Evolutionary conservation across 2,797 vertebrate species (phyloP).

Genomic region (Gambelia wislizenii): DNA sequence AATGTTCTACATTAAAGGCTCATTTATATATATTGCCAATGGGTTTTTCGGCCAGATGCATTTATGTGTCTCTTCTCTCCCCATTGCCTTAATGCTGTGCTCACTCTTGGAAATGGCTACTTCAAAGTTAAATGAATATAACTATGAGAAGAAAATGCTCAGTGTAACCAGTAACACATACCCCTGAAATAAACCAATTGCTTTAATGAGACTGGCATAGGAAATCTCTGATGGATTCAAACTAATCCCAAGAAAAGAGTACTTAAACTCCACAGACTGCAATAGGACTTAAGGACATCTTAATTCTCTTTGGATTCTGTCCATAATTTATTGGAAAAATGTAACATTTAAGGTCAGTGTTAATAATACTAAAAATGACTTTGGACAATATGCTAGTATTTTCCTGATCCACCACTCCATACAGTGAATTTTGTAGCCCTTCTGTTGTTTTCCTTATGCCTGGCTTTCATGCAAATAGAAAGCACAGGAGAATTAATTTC

Average conservation of each 20-base stretch:
- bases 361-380: constrained; percentile 37
- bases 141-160: background rate
- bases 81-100: background rate
- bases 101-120: background rate
- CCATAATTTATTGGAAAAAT: background rate
- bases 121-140: background rate
- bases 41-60: background rate
- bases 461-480: constrained; percentile 30
- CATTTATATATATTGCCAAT: background rate
- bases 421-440: constrained; percentile 35
- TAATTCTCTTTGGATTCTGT: background rate
- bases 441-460: constrained; percentile 34
- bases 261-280: background rate
- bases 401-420: constrained; percentile 23
- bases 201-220: background rate
- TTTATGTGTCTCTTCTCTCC: background rate
- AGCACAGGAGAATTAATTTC: constrained; percentile 41
- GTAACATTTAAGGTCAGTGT: constrained; percentile 24
- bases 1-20: background rate
- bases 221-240: background rate
- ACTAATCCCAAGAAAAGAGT: background rate
- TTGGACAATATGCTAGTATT: constrained; percentile 22
- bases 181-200: background rate
- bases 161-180: background rate
- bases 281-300: background rate